phyloP scores from a whole-genome alignment of 2,797 vertebrate species.

The Vespertilio murinus region DNA sequence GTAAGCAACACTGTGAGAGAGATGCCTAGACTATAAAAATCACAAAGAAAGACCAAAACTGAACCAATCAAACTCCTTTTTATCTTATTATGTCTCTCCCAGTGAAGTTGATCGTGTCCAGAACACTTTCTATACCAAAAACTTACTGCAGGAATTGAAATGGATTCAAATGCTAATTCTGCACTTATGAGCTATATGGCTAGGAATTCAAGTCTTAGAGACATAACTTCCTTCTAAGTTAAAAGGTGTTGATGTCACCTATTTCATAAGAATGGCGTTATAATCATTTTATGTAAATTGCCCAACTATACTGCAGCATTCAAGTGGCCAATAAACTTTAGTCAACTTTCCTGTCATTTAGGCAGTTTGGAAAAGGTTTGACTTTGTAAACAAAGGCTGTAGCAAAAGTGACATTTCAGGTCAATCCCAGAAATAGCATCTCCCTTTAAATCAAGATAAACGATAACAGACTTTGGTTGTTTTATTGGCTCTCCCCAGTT shows the following conservation, averaged over 20 bases:
- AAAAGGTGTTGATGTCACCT: background rate
- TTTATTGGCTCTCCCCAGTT: slow-evolving; percentile 17
- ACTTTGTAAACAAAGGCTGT: background rate
- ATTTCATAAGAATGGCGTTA: background rate
- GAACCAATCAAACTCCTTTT: background rate
- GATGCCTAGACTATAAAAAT: background rate
- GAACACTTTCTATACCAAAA: background rate
- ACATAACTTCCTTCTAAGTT: background rate
- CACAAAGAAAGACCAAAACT: background rate
- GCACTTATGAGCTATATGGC: background rate
- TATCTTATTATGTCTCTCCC: background rate
- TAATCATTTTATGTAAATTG: background rate
- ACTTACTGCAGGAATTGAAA: background rate
- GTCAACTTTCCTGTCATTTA: background rate
- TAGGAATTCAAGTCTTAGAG: background rate
- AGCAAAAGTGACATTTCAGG: slow-evolving; percentile 49
- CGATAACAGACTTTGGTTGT: background rate
- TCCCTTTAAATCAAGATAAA: slow-evolving; percentile 58
- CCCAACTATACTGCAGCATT: background rate
- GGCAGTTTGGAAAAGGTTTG: background rate
- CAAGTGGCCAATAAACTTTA: background rate
- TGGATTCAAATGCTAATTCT: slow-evolving; percentile 1
- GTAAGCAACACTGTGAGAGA: background rate
- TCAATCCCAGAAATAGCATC: slow-evolving; percentile 34
- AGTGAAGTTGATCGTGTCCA: background rate